Base-by-base conservation (phyloP, 2,888 invertebrate genomes). In the Lumbricus terrestris region DNA sequence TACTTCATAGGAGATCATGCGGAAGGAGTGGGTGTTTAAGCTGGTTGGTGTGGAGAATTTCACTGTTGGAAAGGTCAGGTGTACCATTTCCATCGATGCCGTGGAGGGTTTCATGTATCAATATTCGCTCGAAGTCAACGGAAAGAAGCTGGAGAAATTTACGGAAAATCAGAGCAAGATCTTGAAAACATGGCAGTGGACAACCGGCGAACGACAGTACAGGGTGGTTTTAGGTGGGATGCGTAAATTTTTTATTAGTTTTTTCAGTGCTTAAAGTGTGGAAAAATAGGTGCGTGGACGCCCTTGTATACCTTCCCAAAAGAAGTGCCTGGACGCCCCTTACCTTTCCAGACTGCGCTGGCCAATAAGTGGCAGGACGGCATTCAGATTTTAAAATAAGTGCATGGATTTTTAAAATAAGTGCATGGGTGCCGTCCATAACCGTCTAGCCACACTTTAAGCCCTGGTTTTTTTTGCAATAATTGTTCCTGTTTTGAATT, bases 11-110 rank as follows among this genome's bases (percentile, higher is more conserved):
- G 97, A 97, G 95, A 95, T 97, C 8, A 92, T 97, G 23, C 96
- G 96, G 33, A 96, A 96, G 91, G 98, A 98, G 91, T 98, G 97
- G 97, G 97, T 98, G 97, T 98, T 98, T 94, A 97, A 97, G 93
- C 95, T 98, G 88, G 98, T 98, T 0, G 98, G 98, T 0, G 96
- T 97, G 92, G 98, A 98, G 95, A 95, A 96, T 18, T 97, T 98
- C 94, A 96, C 95, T 85, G 96, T 97, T 85, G 97, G 97, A 3
- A 93, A 92, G 90, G 92, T 95, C 3, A 95, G 95, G 89, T 96
- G 96, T 92, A 93, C 94, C 33, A 96, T 96, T 90, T 94, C 95
- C 88, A 96, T 96, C 29, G 96, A 96, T 92, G 96, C 96, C 23
- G 95, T 96, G 42, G 96, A 96, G 93, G 96, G 96, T 18, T 97